Evolutionary conservation across 2,797 vertebrate genomes (phyloP), one percentile per base, ranked within the genome.

Genomic region (Siniperca scherzeri): DNA sequence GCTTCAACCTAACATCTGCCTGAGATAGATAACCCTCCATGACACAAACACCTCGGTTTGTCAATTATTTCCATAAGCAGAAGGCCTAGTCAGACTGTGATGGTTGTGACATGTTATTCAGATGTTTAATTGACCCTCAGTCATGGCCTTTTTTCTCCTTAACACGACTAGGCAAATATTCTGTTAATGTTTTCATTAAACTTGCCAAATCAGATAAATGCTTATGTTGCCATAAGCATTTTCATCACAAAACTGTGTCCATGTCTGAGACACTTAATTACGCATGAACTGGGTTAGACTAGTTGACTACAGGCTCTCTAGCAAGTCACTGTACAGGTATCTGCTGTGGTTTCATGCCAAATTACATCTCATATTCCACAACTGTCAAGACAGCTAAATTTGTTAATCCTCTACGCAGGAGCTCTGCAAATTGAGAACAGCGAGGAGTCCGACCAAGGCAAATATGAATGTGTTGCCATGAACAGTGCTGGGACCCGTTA

Each of bases 361-460:
- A 60, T 78, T 84, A 55, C 77, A 85, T 84, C 52, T 87, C 56
- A 44, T 83, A 57, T 83, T 87, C 65, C 64, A 81, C 80, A 77
- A 89, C 88, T 92, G 88, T 89, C 90, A 87, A 79, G 81, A 59
- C 71, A 1, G 71, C 83, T 95, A 83, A 93, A 80, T 81, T 70
- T 91, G 62, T 83, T 88, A 88, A 91, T 93, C 89, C 85, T 77
- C 84, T 65, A 48, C 19, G 38, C 93, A 96, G 95, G 96, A 88
- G 96, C 96, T 44, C 92, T 96, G 74, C 95, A 96, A 90, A 96
- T 96, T 59, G 96, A 96, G 91, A 96, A 94, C 96, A 96, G 96
- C 61, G 95, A 96, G 72, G 95, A 96, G 91, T 94, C 94, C 1
- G 96, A 96, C 93, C 96, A 96, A 90, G 95, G 96, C 74, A 96